Evolutionary conservation across 2,113 vertebrate genomes (phyloP).

Genomic region (Indicator maculatus): DNA sequence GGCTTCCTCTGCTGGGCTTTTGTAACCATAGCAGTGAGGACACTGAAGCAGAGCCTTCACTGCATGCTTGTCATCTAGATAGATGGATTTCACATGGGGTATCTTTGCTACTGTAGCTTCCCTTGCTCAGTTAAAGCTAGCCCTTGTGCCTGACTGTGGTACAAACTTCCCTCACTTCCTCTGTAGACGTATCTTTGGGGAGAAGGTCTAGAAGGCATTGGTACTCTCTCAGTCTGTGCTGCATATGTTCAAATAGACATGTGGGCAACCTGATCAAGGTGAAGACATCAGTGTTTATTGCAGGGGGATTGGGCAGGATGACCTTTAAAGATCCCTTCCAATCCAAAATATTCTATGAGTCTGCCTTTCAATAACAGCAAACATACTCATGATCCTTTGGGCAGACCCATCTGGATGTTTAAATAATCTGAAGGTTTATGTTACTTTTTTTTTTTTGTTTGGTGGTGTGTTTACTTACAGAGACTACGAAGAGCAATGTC

Average conservation of each 20-base stretch:
- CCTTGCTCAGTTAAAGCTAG: neutral
- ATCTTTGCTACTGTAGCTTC: neutral
- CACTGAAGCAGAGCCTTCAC: neutral
- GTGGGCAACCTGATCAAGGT: neutral
- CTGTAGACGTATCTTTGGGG: neutral
- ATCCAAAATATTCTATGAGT: too few relatives aligned
- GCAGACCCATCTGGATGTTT: neutral
- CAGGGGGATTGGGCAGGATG: too few relatives aligned
- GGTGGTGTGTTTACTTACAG: slow-evolving; percentile 57
- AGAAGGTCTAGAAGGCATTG: neutral
- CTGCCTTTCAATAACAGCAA: neutral
- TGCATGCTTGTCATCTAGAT: neutral
- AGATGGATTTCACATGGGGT: neutral
- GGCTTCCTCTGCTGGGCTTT: neutral
- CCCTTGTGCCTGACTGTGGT: neutral
- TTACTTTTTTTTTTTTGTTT: neutral
- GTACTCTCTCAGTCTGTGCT: neutral
- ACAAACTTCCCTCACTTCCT: neutral
- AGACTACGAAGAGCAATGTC: slow-evolving; percentile 65
- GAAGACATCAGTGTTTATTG: too few relatives aligned
- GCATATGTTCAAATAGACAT: neutral
- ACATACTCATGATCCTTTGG: neutral
- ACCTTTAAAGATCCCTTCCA: too few relatives aligned
- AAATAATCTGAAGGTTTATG: neutral
- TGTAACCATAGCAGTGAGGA: neutral